Base-by-base conservation (phyloP, 2,113 vertebrate species). In the Dasypus novemcinctus region DNA sequence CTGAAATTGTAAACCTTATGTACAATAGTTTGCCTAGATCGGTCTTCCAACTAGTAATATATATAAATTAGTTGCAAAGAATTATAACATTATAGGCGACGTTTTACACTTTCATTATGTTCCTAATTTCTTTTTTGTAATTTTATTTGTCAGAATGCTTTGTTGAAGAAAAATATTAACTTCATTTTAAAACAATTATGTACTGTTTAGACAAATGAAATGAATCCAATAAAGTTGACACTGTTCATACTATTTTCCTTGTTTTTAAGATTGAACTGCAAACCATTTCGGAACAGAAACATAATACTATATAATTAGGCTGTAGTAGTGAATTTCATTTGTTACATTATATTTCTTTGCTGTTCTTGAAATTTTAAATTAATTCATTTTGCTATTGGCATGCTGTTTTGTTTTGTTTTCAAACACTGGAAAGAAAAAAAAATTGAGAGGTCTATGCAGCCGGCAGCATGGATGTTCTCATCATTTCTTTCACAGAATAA, bases 401-500 rank as follows among this genome's bases (percentile, higher is more conserved):
- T 83, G 85, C 87, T 87, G 87, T 92, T 95, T 95, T 92, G 83
- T 93, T 96, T 93, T 49, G 64, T 94, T 95, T 96, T 95, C 83
- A 94, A 96, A 95, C 82, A 85, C 82, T 93, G 38, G 57, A 93
- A 88, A 78, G 75, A 69, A 63, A 76, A 92, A 74, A 81, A 76
- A 93, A 85, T 64, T 41, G 72, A 54, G 15, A 71, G 52, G 27
- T 46, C 63, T 79, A 41, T 61, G 66, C 86, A 95, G 46, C 97
- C 87, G 1, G 49, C n/a, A 95, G 93, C 89, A 80, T 93, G 93
- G 63, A 95, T 86, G 69, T 85, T 72, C 94, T 97, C 89, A 96
- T 89, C 97, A 71, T 75, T 93, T 87, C 89, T 96, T 97, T 98
- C 97, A 95, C 54, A 97, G 95, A 63, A 63, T 94, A 83, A 95